These are phyloP conservation scores for Nothocercus julius DNA, from an alignment of 2,113 vertebrate species.

Conservation along the genomic window DNA sequence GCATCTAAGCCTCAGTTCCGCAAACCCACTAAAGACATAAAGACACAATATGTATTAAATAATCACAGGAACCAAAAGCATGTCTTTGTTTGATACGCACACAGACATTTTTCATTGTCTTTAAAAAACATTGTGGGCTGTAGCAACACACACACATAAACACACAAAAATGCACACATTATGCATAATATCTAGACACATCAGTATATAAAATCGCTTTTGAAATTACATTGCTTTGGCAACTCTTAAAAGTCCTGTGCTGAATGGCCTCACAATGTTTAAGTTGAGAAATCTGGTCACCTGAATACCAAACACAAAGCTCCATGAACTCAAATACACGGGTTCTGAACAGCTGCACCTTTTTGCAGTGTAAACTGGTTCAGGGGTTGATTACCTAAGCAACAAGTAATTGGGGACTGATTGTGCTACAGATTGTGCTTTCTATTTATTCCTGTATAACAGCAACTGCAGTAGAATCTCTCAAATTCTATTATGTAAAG, in stretches of 20 bases:
- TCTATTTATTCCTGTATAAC: background rate
- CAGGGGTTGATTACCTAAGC: background rate
- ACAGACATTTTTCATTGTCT: background rate
- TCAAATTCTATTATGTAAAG: background rate
- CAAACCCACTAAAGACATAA: background rate
- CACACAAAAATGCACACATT: background rate
- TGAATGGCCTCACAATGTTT: background rate
- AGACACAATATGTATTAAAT: background rate
- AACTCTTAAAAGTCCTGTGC: background rate
- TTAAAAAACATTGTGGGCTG: background rate
- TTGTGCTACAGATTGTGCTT: background rate
- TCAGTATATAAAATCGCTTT: background rate
- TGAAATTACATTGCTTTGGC: background rate
- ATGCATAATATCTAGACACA: background rate
- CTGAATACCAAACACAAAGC: background rate
- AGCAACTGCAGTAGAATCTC: background rate
- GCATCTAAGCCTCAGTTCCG: background rate
- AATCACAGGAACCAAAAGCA: background rate
- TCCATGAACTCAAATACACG: background rate
- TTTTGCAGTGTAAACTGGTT: background rate
- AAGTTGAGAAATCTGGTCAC: fast-evolving
- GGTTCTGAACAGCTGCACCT: background rate
- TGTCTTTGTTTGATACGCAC: background rate
- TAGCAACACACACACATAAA: background rate
- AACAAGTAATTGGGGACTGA: background rate